Percentiles rank a stretch among this genome's conserved stretches.
Evolutionary conservation across 1,140 invertebrate genomes (phyloP).

Genomic region (Panagrolaimus sp.): DNA sequence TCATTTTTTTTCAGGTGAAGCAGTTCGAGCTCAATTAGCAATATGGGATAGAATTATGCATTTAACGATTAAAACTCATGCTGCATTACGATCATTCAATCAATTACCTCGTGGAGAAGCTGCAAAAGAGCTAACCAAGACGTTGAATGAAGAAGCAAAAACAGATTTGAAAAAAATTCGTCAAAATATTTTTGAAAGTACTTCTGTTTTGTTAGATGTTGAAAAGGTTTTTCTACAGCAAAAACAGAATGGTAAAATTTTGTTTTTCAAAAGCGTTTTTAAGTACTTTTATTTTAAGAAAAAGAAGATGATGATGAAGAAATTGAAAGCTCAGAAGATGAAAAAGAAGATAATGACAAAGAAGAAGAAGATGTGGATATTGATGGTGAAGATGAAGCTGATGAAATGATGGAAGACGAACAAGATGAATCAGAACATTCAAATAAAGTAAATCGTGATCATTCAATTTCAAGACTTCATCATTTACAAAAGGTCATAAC

Average conservation of each 20-base stretch:
- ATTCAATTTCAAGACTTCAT: neutral
- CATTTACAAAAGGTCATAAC: neutral
- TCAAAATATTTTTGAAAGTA: constrained; percentile 6
- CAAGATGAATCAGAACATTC: neutral
- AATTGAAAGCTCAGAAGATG: constrained; percentile 20
- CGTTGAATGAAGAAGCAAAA: neutral
- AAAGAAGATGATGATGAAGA: constrained; percentile 14
- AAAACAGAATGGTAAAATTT: neutral
- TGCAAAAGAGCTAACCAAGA: neutral
- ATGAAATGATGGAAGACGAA: neutral
- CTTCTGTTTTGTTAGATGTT: neutral
- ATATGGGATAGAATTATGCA: constrained; percentile 18
- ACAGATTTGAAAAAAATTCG: constrained; percentile 3
- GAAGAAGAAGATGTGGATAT: constrained; percentile 15
- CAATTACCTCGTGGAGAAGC: constrained; percentile 20
- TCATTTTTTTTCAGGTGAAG: constrained; percentile 6
- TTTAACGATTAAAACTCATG: constrained; percentile 16
- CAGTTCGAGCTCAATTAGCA: constrained; percentile 16
- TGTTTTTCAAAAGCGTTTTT: neutral
- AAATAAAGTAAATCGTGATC: too few relatives aligned
- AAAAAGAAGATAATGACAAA: constrained; percentile 6
- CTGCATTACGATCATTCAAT: constrained; percentile 15
- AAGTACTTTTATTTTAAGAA: neutral
- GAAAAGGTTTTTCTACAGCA: constrained; percentile 8
- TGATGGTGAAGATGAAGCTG: neutral